Conservation (phyloP, 2,113 vertebrate species). For the Menidia beryllina region DNA sequence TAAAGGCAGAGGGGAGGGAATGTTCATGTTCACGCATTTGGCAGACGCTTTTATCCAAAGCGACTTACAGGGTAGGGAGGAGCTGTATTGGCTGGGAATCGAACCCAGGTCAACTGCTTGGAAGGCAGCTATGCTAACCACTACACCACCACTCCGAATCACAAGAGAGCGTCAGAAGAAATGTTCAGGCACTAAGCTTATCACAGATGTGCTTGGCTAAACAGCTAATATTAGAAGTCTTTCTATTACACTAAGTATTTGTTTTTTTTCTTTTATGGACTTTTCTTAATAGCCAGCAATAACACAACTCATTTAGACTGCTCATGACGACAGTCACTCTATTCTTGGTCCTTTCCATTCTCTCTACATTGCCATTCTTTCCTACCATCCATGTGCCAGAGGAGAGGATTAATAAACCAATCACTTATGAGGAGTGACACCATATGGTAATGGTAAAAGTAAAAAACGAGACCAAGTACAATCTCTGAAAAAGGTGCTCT, state of each 20-base stretch:
- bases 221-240: constrained; percentile 46
- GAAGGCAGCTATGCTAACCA: constrained; percentile 84
- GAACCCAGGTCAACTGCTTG: constrained; percentile 84
- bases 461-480: too few species aligned
- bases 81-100: constrained; percentile 81
- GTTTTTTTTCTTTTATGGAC: constrained; percentile 40
- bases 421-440: constrained; percentile 62
- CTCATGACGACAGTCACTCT: constrained; percentile 4
- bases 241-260: constrained; percentile 34
- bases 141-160: constrained; percentile 83
- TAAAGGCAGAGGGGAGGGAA: constrained; percentile 57
- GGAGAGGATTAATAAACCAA: constrained; percentile 60
- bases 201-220: constrained; percentile 49
- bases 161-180: constrained; percentile 53
- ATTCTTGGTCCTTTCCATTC: constrained; percentile 14
- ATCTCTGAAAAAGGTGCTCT: too few species aligned
- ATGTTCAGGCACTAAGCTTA: constrained; percentile 58
- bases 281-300: constrained; percentile 30
- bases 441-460: too few species aligned
- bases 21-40: too few species aligned
- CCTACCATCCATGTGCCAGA: constrained; percentile 41
- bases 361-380: constrained; percentile 32
- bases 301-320: constrained; percentile 22
- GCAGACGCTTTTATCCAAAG: too few species aligned
- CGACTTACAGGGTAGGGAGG: too few species aligned